Base-by-base conservation (phyloP, 2,888 invertebrate genomes). In the Sycophila texana region DNA sequence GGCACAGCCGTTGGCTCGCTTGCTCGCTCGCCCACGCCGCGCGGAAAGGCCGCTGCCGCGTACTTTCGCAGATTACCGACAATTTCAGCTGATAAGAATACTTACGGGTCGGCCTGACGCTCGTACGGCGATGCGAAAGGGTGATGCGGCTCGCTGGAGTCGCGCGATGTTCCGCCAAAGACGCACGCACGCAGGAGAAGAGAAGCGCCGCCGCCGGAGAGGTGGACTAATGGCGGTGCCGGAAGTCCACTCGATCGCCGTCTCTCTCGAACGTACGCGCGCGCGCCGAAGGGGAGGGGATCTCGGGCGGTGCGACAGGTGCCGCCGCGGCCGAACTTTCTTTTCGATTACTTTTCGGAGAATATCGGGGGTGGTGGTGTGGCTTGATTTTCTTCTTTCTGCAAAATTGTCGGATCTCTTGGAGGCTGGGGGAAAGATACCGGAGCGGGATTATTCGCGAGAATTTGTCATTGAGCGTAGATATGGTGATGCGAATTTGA, bases 81-180 rank as follows among this genome's bases (percentile, higher is more conserved):
- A 10, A 22, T 58, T 47, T 47, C 13, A 20, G 53, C 0, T 14
- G n/a, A 47, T 30, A n/a, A 53, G 0, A 7, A 39, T 83, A 83
- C 84, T 84, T 74, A 84, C 84, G 81, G 66, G 74, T 71, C 73
- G 80, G 68, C 74, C 80, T 75, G 80, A 82, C 74, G 71, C 47
- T 75, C 79, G 80, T 57, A 51, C 75, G 67, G 75, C 47, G 63
- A 74, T 74, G 16, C 80, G 77, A 78, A n/a, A 55, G 71, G 74
- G 81, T 77, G 82, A n/a, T 53, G 14, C 53, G 14, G 2, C 14
- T n/a, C 53, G 53, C n/a, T 4, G 53, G 14, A 53, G 53, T n/a
- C 53, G 63, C 63, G 63, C 13, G 39, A 39, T 39, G 71, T 73
- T 68, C 30, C 75, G 73, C 79, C 79, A 77, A 72, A 63, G 71